phyloP scores from a whole-genome alignment of 1,140 invertebrate genomes.

The Archegozetes longisetosus region DNA sequence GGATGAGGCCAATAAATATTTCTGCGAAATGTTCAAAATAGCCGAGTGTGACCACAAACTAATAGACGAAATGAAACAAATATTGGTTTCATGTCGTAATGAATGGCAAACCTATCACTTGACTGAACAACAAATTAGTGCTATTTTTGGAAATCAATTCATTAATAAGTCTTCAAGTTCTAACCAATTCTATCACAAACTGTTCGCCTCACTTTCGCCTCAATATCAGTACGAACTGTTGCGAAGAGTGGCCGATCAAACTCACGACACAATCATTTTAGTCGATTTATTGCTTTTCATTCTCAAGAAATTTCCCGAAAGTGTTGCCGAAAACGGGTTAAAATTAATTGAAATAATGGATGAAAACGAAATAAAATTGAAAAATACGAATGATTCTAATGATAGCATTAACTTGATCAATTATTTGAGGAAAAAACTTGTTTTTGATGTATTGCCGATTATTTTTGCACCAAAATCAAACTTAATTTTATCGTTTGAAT shows the following conservation, averaged over 20 bases:
- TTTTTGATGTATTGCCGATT: neutral
- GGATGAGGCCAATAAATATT: neutral
- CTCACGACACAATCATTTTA: neutral
- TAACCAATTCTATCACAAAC: neutral
- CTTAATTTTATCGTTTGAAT: neutral
- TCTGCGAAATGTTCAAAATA: neutral
- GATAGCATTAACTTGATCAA: neutral
- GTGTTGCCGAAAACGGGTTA: neutral
- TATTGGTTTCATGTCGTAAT: neutral
- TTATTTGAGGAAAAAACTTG: neutral
- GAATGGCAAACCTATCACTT: neutral
- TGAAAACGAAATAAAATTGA: neutral
- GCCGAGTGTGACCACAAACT: neutral
- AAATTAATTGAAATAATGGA: neutral
- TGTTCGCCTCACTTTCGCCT: neutral
- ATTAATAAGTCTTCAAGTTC: neutral
- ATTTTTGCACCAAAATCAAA: neutral
- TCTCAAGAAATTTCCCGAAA: neutral
- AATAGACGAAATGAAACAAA: neutral
- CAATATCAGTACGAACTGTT: neutral
- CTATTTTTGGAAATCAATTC: neutral
- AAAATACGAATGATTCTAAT: neutral
- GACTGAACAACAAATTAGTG: neutral
- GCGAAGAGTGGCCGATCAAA: neutral
- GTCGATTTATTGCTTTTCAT: neutral